Evolutionary conservation across 1,140 invertebrate species (phyloP).

Genomic region (Calliopsis andreniformis): DNA sequence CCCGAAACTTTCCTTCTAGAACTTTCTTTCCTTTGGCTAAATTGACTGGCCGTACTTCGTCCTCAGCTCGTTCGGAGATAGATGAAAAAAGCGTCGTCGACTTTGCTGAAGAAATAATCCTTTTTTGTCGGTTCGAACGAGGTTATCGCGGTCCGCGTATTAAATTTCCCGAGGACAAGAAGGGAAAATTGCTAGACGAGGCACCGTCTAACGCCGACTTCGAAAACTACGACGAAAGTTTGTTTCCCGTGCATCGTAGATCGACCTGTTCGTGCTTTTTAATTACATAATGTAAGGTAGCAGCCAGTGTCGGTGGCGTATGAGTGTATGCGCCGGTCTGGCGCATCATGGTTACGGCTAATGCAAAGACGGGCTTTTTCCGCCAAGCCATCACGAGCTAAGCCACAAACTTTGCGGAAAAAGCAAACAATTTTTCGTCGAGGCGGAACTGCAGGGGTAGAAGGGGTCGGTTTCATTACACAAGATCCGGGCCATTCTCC

Average conservation of each 20-base stretch:
- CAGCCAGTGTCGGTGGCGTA: too few relatives aligned
- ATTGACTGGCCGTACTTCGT: too few relatives aligned
- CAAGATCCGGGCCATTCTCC: slow-evolving; percentile 7
- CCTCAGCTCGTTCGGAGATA: neutral
- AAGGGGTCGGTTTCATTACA: slow-evolving; percentile 26
- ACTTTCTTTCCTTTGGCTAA: neutral
- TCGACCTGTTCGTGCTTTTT: slow-evolving; percentile 35
- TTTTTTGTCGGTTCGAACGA: neutral
- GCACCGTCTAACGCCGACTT: neutral
- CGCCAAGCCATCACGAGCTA: neutral
- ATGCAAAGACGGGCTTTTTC: slow-evolving; percentile 21
- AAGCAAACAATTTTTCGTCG: neutral
- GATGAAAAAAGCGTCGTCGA: neutral
- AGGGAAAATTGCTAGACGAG: slow-evolving; percentile 28
- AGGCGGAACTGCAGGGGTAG: neutral
- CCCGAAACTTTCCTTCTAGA: neutral
- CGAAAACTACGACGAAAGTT: slow-evolving; percentile 4
- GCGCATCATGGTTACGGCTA: slow-evolving; percentile 21
- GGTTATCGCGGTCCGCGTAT: slow-evolving; percentile 12
- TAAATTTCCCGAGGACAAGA: neutral
- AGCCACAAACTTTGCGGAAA: neutral
- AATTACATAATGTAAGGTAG: slow-evolving; percentile 34
- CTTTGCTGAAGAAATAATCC: neutral
- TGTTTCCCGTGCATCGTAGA: slow-evolving; percentile 11
- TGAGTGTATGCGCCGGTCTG: too few relatives aligned